Conservation (phyloP, 1,140 invertebrate species). For the Penaeus indicus region DNA sequence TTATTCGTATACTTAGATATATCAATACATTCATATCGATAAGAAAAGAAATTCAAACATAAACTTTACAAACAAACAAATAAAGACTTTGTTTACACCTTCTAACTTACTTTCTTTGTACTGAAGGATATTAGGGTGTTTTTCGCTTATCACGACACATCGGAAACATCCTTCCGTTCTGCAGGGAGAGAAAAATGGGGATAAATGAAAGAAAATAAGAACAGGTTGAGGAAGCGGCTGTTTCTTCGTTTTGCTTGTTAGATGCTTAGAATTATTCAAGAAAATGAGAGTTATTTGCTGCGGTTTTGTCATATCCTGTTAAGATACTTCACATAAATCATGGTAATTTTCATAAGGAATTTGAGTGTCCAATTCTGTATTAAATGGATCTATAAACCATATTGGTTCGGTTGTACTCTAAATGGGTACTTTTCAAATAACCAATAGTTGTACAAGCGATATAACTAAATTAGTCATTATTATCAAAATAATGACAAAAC, state of each 20-base stretch:
- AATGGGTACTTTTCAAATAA: no score
- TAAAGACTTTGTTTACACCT: neutral
- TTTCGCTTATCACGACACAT: constrained; percentile 77
- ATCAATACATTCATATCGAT: neutral
- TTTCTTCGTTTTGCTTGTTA: neutral
- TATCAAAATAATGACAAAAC: no score
- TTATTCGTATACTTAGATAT: no score
- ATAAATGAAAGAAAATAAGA: no score
- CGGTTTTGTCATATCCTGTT: no score
- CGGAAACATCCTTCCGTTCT: constrained; percentile 72
- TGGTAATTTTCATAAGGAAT: no score
- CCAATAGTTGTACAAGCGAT: no score
- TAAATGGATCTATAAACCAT: no score
- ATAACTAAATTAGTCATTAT: no score
- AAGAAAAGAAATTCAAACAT: neutral
- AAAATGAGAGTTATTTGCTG: neutral
- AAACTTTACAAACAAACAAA: neutral
- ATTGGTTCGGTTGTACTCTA: no score
- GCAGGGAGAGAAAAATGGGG: neutral
- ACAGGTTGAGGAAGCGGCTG: neutral
- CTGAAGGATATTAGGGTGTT: constrained; percentile 77
- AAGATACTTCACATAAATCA: no score
- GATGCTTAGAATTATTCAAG: neutral
- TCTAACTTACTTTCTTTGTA: constrained; percentile 77
- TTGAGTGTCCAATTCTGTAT: no score